Base-by-base conservation (phyloP, 2,113 vertebrate genomes). In the Poicephalus gulielmi region DNA sequence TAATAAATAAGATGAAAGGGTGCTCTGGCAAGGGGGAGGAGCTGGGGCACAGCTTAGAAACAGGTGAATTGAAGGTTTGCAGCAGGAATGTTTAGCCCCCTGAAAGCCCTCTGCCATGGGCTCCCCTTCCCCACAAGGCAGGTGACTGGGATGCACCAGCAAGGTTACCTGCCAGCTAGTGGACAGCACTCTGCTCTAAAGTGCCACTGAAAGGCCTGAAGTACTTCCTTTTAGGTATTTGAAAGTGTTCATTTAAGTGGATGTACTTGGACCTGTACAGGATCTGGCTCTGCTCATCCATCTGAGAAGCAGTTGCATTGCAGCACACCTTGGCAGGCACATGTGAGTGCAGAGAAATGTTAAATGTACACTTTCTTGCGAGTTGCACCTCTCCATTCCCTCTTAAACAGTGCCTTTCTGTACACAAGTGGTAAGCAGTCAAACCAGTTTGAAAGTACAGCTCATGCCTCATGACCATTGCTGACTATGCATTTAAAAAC, bases 341-440 rank as follows among this genome's bases (percentile, higher is more conserved):
- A 10, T 0, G 0, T 5, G 22, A 39, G 8, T 1, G 13, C 31
- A 30, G 41, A 25, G 44, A 55, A 33, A 27, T 9, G 13, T 22
- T 24, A n/a, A 41, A 31, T 28, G 76, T 68, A 16, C 8, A 1
- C 52, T 35, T 46, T 43, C 49, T 41, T 27, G 13, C 17, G 7
- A 66, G 68, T 6, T 39, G 3, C 7, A 10, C 39, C 39, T 76
- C 46, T 66, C 49, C 43, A 2, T 80, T 87, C 44, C 25, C 50
- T 60, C 49, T 47, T 47, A 30, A 37, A 41, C 17, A 11, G 7
- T n/a, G 7, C 50, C 52, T 35, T 52, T 43, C 73, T 33, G 15
- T 33, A 47, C 19, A 11, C 46, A 17, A 25, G 16, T 4, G 30
- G 30, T 37, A 37, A 70, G 57, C 46, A 35, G 75, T 43, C 43